Conservation (phyloP, 1,140 invertebrate genomes). For the Lordiphosa collinella region DNA sequence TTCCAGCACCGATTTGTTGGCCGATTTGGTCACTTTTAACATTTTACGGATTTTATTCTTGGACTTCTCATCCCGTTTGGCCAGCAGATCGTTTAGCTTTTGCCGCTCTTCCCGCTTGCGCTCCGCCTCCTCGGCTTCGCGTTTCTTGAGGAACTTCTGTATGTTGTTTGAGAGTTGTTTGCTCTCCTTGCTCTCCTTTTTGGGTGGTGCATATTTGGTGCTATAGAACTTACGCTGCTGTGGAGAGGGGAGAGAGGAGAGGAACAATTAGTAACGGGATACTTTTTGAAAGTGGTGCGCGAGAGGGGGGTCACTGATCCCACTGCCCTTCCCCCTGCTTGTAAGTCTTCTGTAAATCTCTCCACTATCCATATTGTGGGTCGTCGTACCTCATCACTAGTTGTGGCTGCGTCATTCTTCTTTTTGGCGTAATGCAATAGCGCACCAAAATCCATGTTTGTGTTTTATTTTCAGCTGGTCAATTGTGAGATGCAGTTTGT, state of each 20-base stretch:
- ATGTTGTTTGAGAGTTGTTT: slow-evolving; percentile 86
- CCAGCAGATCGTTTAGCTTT: slow-evolving; percentile 85
- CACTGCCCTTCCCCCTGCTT: not conserved
- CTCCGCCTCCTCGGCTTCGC: slow-evolving; percentile 87
- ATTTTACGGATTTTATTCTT: slow-evolving; percentile 84
- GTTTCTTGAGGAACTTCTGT: slow-evolving; percentile 89
- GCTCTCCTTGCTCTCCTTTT: slow-evolving; percentile 86
- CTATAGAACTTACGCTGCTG: slow-evolving; percentile 84
- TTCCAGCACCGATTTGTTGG: slow-evolving; percentile 90
- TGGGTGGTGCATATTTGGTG: slow-evolving; percentile 89
- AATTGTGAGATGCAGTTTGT: not conserved
- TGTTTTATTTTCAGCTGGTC: not conserved
- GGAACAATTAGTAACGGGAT: slow-evolving; percentile 12
- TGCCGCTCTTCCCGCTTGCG: slow-evolving; percentile 84
- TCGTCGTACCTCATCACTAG: slow-evolving; percentile 76
- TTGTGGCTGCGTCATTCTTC: slow-evolving; percentile 80
- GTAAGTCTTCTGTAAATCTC: not conserved
- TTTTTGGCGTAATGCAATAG: slow-evolving; percentile 83
- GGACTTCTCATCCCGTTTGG: slow-evolving; percentile 87
- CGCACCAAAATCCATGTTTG: slow-evolving; percentile 84
- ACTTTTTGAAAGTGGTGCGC: slow-evolving; percentile 7
- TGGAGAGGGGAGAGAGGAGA: slow-evolving; percentile 10
- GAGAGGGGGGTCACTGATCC: slow-evolving; percentile 21
- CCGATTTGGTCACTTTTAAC: slow-evolving; percentile 89
- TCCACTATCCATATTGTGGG: not conserved